These are phyloP conservation scores for Merops nubicus DNA, from an alignment of 2,113 vertebrate genomes.

Conservation along the genomic window DNA sequence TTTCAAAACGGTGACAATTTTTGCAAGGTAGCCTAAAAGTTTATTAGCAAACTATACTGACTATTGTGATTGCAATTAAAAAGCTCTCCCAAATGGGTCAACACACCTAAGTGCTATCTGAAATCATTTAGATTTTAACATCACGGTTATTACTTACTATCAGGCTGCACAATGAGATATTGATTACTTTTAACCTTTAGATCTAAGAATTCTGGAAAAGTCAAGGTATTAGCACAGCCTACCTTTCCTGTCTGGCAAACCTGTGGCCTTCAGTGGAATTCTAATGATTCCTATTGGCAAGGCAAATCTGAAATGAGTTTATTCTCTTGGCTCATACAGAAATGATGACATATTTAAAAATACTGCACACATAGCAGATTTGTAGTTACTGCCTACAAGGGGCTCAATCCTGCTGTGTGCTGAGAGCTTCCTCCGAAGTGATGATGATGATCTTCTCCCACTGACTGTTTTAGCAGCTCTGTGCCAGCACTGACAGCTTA, in stretches of 20 bases:
- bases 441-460: background rate
- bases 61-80: slow-evolving; percentile 77
- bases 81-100: slow-evolving; percentile 69
- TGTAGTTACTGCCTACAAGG: slow-evolving; percentile 15
- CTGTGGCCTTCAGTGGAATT: slow-evolving; percentile 73
- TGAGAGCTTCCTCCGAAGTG: background rate
- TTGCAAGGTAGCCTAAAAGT: slow-evolving; percentile 73
- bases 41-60: slow-evolving; percentile 76
- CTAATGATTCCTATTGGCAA: slow-evolving; percentile 75
- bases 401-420: background rate
- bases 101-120: slow-evolving; percentile 72
- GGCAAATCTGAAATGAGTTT: slow-evolving; percentile 71
- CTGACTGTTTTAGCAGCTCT: background rate
- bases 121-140: slow-evolving; percentile 81
- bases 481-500: background rate
- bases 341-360: slow-evolving; percentile 73
- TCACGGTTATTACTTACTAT: slow-evolving; percentile 82
- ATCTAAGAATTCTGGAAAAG: slow-evolving; percentile 77
- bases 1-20: slow-evolving; percentile 62
- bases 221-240: slow-evolving; percentile 55
- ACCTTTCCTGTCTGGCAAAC: slow-evolving; percentile 67
- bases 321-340: slow-evolving; percentile 69
- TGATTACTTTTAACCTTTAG: slow-evolving; percentile 86
- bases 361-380: slow-evolving; percentile 40
- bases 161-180: slow-evolving; percentile 81